A percentile compares a stretch with the other conserved stretches of the same genome.
Conservation (phyloP, 2,888 invertebrate species). For the Lydus trimaculatus region DNA sequence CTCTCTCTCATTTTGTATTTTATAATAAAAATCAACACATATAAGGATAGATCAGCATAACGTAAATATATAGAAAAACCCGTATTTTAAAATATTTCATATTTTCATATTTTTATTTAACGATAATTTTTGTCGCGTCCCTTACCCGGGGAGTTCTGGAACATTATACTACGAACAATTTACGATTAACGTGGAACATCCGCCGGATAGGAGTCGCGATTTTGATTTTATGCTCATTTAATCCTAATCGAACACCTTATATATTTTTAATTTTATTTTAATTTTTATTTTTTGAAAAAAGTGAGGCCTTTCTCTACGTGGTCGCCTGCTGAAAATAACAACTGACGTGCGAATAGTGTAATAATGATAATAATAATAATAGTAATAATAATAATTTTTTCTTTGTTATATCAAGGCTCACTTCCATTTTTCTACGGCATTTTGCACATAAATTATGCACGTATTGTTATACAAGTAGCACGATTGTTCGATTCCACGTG, state of each 20-base stretch:
- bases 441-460: constrained; percentile 54
- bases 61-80: constrained; percentile 55
- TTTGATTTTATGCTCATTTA: constrained; percentile 62
- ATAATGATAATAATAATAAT: not conserved
- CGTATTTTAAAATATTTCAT: constrained; percentile 52
- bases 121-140: constrained; percentile 54
- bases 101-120: constrained; percentile 48
- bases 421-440: constrained; percentile 47
- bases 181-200: constrained; percentile 58
- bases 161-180: constrained; percentile 60
- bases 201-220: constrained; percentile 55
- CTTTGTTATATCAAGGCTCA: constrained; percentile 40
- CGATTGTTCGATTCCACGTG: constrained; percentile 53
- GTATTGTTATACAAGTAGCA: constrained; percentile 55
- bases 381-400: not conserved
- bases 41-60: constrained; percentile 54
- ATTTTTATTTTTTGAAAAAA: constrained; percentile 32
- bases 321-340: constrained; percentile 31
- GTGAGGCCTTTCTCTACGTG: constrained; percentile 33
- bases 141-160: constrained; percentile 57
- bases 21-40: constrained; percentile 51
- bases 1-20: constrained; percentile 11
- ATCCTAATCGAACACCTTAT: constrained; percentile 48
- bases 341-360: constrained; percentile 37
- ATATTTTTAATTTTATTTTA: too few relatives aligned